A percentile compares a stretch with the other conserved stretches of the same genome.
phyloP scores from a whole-genome alignment of 2,797 vertebrate species.

The Amblyraja radiata region DNA sequence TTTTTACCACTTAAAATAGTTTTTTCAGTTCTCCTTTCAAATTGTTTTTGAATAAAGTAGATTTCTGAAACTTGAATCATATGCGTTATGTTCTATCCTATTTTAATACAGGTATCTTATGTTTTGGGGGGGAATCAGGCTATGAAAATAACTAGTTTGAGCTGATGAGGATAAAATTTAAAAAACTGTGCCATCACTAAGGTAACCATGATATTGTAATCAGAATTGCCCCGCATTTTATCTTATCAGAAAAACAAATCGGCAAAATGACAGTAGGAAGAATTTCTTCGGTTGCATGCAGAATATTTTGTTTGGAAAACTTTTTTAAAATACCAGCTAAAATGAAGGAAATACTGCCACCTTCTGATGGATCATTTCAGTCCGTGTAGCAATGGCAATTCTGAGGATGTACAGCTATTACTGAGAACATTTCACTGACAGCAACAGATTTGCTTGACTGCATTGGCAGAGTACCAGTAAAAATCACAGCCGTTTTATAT shows the following conservation, averaged over 20 bases:
- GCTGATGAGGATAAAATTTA: background rate
- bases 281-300: background rate
- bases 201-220: background rate
- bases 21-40: background rate
- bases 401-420: conserved; percentile 50
- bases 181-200: background rate
- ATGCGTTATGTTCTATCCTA: background rate
- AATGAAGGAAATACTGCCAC: conserved; percentile 83
- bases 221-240: background rate
- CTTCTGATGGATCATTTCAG: conserved; percentile 68
- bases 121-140: background rate
- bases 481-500: conserved; percentile 61
- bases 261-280: background rate
- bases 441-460: conserved; percentile 60
- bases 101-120: background rate
- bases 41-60: background rate
- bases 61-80: background rate
- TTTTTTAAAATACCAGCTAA: conserved; percentile 21
- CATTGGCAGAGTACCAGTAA: conserved; percentile 60
- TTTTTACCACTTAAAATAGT: background rate
- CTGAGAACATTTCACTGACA: conserved; percentile 61
- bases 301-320: background rate
- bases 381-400: background rate
- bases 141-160: background rate
- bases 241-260: background rate